Evolutionary conservation across 1,140 invertebrate genomes (phyloP).

Genomic region (Hetaerina americana): DNA sequence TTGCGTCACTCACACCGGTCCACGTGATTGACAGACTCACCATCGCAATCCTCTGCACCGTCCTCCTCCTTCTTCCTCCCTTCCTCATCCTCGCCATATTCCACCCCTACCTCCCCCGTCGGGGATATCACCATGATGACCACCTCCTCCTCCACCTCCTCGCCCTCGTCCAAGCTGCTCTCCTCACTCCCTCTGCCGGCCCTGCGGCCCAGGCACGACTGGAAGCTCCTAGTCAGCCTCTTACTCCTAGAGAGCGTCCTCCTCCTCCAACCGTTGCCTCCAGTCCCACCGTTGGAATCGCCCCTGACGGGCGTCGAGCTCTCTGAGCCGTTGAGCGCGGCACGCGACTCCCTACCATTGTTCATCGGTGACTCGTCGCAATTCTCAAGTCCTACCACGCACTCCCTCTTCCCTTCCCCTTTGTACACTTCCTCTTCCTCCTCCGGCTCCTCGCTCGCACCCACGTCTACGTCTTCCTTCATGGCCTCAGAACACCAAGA

Average conservation of each 20-base stretch:
- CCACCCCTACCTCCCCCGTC: no score
- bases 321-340: background rate
- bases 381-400: background rate
- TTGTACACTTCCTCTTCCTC: background rate
- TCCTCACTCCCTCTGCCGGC: no score
- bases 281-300: background rate
- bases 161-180: slow-evolving; percentile 14
- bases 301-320: background rate
- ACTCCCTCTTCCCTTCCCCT: background rate
- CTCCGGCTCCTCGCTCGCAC: background rate
- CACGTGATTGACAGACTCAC: no score
- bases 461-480: no score
- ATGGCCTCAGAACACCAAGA: no score
- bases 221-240: slow-evolving; percentile 21
- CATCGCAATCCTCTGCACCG: no score
- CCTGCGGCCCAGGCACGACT: slow-evolving; percentile 22
- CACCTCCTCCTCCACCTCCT: slow-evolving; percentile 16
- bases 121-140: no score
- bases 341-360: background rate
- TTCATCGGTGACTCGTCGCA: background rate
- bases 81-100: no score
- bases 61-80: no score
- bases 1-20: no score
- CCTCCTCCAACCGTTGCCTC: background rate
- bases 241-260: background rate